Evolutionary conservation across 2,113 vertebrate species (phyloP), one percentile per base, ranked within the genome.

Genomic region (Peromyscus polionotus): DNA sequence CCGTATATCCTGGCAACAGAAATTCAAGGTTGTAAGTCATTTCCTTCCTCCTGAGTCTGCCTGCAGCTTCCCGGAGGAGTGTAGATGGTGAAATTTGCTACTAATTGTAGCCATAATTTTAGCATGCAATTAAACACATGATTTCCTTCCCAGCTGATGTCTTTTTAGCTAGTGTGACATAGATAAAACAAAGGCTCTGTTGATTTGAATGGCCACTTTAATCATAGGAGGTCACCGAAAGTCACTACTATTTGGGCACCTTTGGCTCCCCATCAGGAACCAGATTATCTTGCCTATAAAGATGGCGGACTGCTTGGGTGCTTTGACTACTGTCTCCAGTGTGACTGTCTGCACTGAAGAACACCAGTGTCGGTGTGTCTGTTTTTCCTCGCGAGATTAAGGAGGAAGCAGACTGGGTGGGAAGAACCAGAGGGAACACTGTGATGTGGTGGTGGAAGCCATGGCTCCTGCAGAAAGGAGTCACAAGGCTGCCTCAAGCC

Each of bases 41-140:
- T 97, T 26, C 91, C 97, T 97, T 94, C 73, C 96, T 97, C 93
- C 88, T 65, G 85, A 96, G 81, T 81, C 81, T 96, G 88, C 87
- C 81, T 86, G 81, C 83, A 87, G 96, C 93, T 94, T 97, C 94
- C 88, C 90, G 72, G 65, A 95, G 91, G 97, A 98, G 94, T 39
- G 77, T 42, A 92, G 65, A 0, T 31, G 86, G 93, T 97, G 94
- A 97, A 97, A 97, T 97, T 96, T 89, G 91, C 81, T 70, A 90
- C 96, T 98, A 97, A 98, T 98, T 97, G 96, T 97, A 96, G 89
- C 92, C 89, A 54, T 97, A 97, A 98, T 97, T 97, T 98, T 97
- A 98, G 95, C 86, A 95, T 91, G 93, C 97, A 97, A 90, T 98
- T 98, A 97, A 97, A 97, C 97, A 97, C 96, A 97, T 95, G 96